Conservation (phyloP, 2,797 vertebrate species). For the Rhyacichthys aspro region DNA sequence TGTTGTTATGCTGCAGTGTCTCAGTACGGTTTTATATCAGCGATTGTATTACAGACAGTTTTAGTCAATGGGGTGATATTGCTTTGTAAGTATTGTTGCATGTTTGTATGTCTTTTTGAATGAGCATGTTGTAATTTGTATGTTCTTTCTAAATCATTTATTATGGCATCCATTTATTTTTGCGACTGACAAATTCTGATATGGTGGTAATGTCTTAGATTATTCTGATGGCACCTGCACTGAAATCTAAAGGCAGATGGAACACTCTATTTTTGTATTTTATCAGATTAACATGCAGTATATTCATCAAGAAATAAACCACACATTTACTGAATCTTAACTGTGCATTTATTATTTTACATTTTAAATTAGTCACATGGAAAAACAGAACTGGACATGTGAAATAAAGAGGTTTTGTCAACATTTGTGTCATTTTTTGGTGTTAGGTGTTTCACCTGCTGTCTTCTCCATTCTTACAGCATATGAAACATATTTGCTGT, state of each 20-base stretch:
- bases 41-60: neutral
- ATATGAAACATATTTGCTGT: too few relatives aligned
- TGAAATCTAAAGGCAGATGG: constrained; percentile 33
- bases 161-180: constrained; percentile 19
- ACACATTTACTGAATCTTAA: neutral
- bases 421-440: constrained; percentile 11
- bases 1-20: constrained; percentile 3
- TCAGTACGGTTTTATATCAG: neutral
- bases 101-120: constrained; percentile 51
- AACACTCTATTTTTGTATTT: constrained; percentile 62
- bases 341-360: constrained; percentile 13
- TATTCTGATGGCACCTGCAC: constrained; percentile 29
- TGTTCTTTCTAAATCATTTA: constrained; percentile 5
- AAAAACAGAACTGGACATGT: neutral
- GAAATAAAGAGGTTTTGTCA: too few relatives aligned
- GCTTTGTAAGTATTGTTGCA: constrained; percentile 44
- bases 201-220: constrained; percentile 27
- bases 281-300: constrained; percentile 36
- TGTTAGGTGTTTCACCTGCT: constrained; percentile 40
- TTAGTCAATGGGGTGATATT: constrained; percentile 20
- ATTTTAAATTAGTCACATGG: constrained; percentile 9
- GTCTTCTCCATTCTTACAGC: neutral
- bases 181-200: constrained; percentile 6
- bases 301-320: constrained; percentile 56
- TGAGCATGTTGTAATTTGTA: constrained; percentile 40